These are phyloP conservation scores for Sphaeramia orbicularis DNA, from an alignment of 2,797 vertebrate genomes.

Conservation along the genomic window DNA sequence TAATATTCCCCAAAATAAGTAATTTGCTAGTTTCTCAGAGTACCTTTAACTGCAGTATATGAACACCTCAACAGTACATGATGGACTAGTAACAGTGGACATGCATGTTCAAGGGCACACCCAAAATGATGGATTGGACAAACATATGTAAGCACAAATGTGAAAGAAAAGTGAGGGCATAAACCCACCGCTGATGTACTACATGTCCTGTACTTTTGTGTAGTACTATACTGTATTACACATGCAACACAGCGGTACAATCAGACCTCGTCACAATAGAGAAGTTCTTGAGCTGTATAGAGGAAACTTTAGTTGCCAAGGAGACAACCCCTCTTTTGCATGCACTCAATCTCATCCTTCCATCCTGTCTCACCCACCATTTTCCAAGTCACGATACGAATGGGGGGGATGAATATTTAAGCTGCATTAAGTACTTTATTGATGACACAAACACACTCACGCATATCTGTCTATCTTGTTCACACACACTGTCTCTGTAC, in stretches of 20 bases:
- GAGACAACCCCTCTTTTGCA: slow-evolving; percentile 40
- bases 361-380: slow-evolving; percentile 31
- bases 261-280: no score
- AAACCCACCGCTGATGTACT: neutral
- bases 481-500: neutral
- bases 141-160: neutral
- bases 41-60: no score
- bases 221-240: neutral
- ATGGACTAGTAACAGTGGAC: slow-evolving; percentile 1
- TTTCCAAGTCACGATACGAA: slow-evolving; percentile 36
- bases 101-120: slow-evolving; percentile 2
- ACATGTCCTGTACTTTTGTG: slow-evolving; percentile 7
- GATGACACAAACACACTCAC: slow-evolving; percentile 50
- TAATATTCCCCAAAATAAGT: no score
- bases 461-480: slow-evolving; percentile 5
- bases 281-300: slow-evolving; percentile 4
- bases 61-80: neutral
- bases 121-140: slow-evolving; percentile 4
- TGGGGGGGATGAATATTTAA: slow-evolving; percentile 57
- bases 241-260: neutral
- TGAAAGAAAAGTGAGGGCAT: neutral
- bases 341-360: slow-evolving; percentile 36
- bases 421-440: slow-evolving; percentile 59
- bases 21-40: no score
- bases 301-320: slow-evolving; percentile 51